Conservation (phyloP, 2,113 vertebrate genomes). For the Nothocercus julius region DNA sequence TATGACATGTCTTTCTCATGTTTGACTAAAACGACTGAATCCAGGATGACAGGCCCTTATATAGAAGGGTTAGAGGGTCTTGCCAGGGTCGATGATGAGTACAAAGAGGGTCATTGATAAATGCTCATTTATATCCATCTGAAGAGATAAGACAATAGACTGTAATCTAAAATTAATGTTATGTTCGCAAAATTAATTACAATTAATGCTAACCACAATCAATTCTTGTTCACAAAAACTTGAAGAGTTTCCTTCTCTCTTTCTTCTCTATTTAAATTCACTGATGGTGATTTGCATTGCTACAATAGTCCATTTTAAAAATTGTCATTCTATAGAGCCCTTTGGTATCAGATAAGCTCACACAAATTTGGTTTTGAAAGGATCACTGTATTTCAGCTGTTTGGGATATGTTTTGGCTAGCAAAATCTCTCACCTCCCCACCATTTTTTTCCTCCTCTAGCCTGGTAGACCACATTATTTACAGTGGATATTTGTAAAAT, state of each 20-base stretch:
- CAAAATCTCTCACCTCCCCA: no score
- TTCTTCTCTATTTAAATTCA: background rate
- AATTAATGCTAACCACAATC: background rate
- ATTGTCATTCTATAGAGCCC: background rate
- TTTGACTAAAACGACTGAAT: fast-evolving
- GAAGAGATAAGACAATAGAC: background rate
- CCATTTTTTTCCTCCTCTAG: background rate
- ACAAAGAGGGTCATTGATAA: background rate
- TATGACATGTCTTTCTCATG: background rate
- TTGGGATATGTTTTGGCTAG: background rate
- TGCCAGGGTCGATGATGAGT: background rate
- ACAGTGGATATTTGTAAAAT: background rate
- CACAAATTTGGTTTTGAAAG: background rate
- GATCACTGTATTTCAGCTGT: background rate
- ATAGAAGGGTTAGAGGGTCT: background rate
- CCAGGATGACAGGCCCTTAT: background rate
- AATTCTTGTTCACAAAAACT: background rate
- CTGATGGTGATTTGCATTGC: background rate
- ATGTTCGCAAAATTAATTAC: background rate
- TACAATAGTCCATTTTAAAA: background rate
- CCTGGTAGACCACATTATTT: background rate
- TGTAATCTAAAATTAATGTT: background rate
- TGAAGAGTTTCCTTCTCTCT: background rate
- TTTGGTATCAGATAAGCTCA: background rate
- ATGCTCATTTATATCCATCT: background rate